Conservation (phyloP, 2,888 invertebrate species). For the Euzetes globulus region DNA sequence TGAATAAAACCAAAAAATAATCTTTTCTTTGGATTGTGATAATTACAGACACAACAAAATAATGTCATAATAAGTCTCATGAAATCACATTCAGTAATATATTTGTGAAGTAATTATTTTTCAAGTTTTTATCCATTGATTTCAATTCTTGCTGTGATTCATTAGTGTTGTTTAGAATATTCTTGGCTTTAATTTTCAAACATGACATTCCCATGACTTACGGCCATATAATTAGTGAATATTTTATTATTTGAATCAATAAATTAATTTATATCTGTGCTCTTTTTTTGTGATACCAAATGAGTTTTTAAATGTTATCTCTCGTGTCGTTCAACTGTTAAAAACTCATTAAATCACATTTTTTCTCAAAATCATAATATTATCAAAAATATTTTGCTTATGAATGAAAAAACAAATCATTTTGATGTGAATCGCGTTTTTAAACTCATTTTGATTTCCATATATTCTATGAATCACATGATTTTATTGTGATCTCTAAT, state of each 20-base stretch:
- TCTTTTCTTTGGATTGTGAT: constrained; percentile 2
- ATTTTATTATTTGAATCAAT: neutral
- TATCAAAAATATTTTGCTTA: neutral
- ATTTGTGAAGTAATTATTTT: too few relatives aligned
- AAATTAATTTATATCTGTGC: neutral
- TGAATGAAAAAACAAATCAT: constrained; percentile 1
- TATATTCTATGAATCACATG: neutral
- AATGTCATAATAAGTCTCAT: neutral
- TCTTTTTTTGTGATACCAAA: neutral
- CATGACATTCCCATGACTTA: too few relatives aligned
- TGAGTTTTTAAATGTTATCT: neutral
- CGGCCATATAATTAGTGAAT: neutral
- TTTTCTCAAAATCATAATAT: neutral
- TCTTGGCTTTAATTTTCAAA: too few relatives aligned
- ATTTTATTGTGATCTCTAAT: neutral
- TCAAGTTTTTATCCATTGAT: too few relatives aligned
- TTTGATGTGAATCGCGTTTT: neutral
- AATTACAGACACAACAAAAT: neutral
- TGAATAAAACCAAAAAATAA: neutral
- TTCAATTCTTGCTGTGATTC: too few relatives aligned
- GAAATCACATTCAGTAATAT: neutral
- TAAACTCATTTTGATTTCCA: neutral
- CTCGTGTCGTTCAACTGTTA: neutral
- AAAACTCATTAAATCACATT: neutral
- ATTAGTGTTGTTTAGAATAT: too few relatives aligned